A percentile compares a stretch with the other conserved stretches of the same genome.
These are phyloP conservation scores for Tetrapedia diversipes DNA, from an alignment of 2,888 invertebrate species.

Conservation along the genomic window DNA sequence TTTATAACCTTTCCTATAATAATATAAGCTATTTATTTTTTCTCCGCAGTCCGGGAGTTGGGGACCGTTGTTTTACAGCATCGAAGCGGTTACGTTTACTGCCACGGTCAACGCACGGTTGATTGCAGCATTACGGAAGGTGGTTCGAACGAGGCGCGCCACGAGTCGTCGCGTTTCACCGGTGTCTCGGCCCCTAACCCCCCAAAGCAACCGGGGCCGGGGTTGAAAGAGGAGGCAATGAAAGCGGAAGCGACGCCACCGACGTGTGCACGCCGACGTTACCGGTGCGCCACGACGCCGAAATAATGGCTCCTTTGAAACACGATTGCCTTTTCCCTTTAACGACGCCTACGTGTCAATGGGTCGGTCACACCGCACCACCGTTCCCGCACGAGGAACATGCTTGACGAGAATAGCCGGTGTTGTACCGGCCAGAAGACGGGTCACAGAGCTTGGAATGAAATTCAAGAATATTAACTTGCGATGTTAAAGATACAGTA, in stretches of 20 bases:
- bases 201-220: background rate
- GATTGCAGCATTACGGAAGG: conserved; percentile 58
- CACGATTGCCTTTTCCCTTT: conserved; percentile 59
- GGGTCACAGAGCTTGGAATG: too few species aligned
- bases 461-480: too few species aligned
- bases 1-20: too few species aligned
- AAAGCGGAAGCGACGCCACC: conserved; percentile 34
- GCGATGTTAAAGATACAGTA: too few species aligned
- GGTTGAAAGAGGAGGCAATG: conserved; percentile 36
- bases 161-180: conserved; percentile 7
- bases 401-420: too few species aligned
- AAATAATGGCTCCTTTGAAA: conserved; percentile 68
- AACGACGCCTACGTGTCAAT: conserved; percentile 68
- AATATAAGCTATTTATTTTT: too few species aligned
- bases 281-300: conserved; percentile 27
- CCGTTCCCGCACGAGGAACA: too few species aligned
- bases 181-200: background rate
- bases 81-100: conserved; percentile 64
- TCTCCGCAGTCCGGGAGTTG: too few species aligned
- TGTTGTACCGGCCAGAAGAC: too few species aligned
- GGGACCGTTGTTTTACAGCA: conserved; percentile 63
- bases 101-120: conserved; percentile 62
- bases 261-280: conserved; percentile 10
- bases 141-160: conserved; percentile 53
- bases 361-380: conserved; percentile 51